A percentile compares a stretch with the other conserved stretches of the same genome.
Conservation (phyloP, 1,140 invertebrate species). For the Heliconius melpomene region DNA sequence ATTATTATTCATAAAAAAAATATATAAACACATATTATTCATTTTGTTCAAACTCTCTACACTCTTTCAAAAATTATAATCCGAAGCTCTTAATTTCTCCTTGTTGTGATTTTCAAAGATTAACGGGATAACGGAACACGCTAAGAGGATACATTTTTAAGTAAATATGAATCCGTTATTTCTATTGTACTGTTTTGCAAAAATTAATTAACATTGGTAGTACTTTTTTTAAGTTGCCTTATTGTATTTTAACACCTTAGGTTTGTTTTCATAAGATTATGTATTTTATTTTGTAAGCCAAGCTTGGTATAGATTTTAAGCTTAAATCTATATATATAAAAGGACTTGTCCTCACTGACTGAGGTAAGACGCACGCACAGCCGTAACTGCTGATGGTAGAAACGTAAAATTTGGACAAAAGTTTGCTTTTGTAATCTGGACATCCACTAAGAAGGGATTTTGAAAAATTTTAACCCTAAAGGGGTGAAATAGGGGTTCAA, state of each 20-base stretch:
- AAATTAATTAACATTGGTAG: background rate
- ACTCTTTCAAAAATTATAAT: background rate
- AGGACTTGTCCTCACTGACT: too few relatives aligned
- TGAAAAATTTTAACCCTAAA: too few relatives aligned
- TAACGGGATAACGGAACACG: background rate
- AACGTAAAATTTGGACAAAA: too few relatives aligned
- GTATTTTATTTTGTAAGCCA: too few relatives aligned
- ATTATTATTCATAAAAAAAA: background rate
- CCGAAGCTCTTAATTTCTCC: background rate
- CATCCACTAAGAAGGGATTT: too few relatives aligned
- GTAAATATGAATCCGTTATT: background rate
- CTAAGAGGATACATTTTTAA: constrained; percentile 6
- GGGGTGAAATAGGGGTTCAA: too few relatives aligned
- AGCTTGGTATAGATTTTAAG: too few relatives aligned
- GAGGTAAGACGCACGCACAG: too few relatives aligned
- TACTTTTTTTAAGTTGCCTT: background rate
- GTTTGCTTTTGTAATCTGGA: too few relatives aligned
- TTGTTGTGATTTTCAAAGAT: background rate
- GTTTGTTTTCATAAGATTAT: too few relatives aligned
- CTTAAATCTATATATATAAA: too few relatives aligned
- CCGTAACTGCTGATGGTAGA: too few relatives aligned
- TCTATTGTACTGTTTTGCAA: background rate
- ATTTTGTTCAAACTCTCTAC: background rate
- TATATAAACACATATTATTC: background rate
- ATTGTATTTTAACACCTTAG: background rate